Percentiles rank a stretch among this genome's conserved stretches.
phyloP scores from a whole-genome alignment of 2,888 invertebrate genomes.

The Chrysodeixis includens region DNA sequence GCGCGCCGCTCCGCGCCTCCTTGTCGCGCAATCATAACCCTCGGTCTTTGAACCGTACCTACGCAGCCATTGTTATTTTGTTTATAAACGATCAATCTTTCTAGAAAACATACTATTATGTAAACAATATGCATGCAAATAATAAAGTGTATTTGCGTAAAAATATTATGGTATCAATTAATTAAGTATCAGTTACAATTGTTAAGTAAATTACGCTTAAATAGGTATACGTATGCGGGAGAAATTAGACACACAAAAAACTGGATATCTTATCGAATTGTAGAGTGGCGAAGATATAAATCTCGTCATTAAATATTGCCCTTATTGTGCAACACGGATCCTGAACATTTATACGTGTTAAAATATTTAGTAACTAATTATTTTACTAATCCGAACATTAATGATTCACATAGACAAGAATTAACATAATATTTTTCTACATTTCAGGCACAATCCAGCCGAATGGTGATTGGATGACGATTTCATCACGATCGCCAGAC shows the following conservation, averaged over 20 bases:
- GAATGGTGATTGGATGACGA: conserved; percentile 88
- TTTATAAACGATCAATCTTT: conserved; percentile 67
- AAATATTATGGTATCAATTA: background rate
- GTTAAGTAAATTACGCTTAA: background rate
- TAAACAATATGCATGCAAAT: conserved; percentile 32
- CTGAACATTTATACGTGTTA: too few relatives aligned
- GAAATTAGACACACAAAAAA: background rate
- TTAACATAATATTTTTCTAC: conserved; percentile 48
- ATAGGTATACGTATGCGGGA: background rate
- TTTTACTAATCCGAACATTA: too few relatives aligned
- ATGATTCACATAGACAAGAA: too few relatives aligned
- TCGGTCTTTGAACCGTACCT: conserved; percentile 80
- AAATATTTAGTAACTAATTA: too few relatives aligned
- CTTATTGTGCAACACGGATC: too few relatives aligned
- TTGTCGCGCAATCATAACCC: conserved; percentile 62
- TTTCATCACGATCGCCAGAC: conserved; percentile 82
- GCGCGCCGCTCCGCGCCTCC: conserved; percentile 53
- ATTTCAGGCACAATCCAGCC: conserved; percentile 85
- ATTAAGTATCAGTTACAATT: background rate
- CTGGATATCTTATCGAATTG: too few relatives aligned
- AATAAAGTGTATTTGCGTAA: background rate
- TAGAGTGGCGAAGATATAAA: too few relatives aligned
- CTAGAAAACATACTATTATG: conserved; percentile 59
- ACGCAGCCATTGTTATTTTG: conserved; percentile 67
- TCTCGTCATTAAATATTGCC: too few relatives aligned